Evolutionary conservation across 2,113 vertebrate genomes (phyloP), one percentile per base, ranked within the genome.

Genomic region (Electrona antarctica): DNA sequence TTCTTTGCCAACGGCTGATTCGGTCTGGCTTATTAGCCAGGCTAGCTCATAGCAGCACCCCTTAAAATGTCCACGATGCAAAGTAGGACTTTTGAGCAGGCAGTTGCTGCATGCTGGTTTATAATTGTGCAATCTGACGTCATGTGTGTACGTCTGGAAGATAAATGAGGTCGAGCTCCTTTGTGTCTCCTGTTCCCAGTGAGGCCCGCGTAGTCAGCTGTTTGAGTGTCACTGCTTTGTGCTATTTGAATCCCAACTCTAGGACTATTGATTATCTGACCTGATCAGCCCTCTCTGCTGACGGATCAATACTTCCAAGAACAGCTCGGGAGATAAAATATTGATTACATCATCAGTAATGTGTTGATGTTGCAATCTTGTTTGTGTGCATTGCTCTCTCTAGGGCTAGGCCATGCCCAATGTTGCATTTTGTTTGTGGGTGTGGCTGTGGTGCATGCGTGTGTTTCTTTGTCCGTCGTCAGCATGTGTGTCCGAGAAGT

Each of bases 351-450:
- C 14, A 6, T 60, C 69, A 57, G 57, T 72, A 70, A 74, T 85
- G 86, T 92, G 86, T 92, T 91, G 90, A 87, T 83, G 85, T 86
- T 85, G 75, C 76, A 67, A 78, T 86, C 78, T 71, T 74, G 71
- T 66, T 69, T 41, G 67, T 77, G 29, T 21, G 57, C 70, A 67
- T 7, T 2, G 33, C 33, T 51, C 58, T 33, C 58, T n/a, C 7
- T 14, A 56, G n/a, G n/a, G 6, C 7, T 14, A 56, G n/a, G n/a
- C 54, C 54, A 15, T 6, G 54, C 54, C 13, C n/a, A 15, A 14
- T 15, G n/a, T 56, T 7, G 33, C 33, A 41, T 41, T 59, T 9
- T 50, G 2, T 50, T 15, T 28, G 14, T 58, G 56, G 4, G 15
- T 21, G 14, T 13, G 12, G 6, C 1, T 61, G 33, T 62, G 10